Conservation (phyloP, 2,113 vertebrate genomes). For the Macrotus californicus region DNA sequence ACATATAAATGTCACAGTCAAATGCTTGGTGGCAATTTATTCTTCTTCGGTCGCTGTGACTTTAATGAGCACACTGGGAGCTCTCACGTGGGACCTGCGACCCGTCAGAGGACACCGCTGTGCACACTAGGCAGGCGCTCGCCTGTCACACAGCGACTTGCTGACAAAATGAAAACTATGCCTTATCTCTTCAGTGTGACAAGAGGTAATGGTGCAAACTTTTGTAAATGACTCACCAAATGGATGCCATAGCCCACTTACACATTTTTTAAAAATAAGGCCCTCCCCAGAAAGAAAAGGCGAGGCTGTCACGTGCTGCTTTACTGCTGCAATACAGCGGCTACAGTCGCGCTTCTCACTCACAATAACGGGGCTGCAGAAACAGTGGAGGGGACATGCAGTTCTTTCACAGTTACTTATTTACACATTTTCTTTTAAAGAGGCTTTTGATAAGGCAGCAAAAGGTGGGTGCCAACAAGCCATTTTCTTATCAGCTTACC, state of each 20-base stretch:
- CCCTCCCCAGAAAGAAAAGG: neutral
- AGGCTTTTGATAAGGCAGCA: neutral
- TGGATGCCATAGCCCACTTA: conserved; percentile 34
- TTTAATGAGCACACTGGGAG: conserved; percentile 66
- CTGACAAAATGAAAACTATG: conserved; percentile 68
- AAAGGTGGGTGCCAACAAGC: neutral
- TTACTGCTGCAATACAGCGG: neutral
- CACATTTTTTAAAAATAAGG: neutral
- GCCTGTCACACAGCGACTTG: conserved; percentile 63
- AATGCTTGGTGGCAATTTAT: conserved; percentile 71
- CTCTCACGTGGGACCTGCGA: conserved; percentile 55
- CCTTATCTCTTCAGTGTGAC: conserved; percentile 35
- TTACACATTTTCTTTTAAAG: neutral
- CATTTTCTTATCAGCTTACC: neutral
- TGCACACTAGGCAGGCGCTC: conserved; percentile 31
- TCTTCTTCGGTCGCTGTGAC: conserved; percentile 54
- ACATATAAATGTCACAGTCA: conserved; percentile 61
- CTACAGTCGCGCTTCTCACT: neutral
- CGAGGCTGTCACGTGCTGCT: neutral
- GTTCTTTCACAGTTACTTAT: neutral
- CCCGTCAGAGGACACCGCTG: conserved; percentile 47
- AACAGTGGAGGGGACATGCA: neutral
- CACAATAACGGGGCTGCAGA: neutral
- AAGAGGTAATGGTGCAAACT: conserved; percentile 62
- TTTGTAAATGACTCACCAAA: conserved; percentile 61